Conservation (phyloP, 2,113 vertebrate genomes). For the Phylloscopus trochiloides region DNA sequence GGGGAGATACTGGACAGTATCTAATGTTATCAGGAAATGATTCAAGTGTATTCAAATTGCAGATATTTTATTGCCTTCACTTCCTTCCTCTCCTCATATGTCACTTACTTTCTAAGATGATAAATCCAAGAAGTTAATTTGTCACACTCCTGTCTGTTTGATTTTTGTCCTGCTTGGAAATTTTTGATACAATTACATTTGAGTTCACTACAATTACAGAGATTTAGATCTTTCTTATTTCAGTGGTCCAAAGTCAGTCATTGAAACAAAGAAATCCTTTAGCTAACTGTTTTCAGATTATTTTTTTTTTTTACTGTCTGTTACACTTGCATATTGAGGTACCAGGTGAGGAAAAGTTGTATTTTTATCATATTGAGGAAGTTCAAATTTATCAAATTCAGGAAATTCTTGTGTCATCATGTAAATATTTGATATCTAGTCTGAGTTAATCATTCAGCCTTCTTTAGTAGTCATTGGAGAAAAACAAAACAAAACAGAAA, state of each 20-base stretch:
- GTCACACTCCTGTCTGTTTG: neutral
- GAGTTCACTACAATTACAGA: neutral
- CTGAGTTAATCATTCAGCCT: neutral
- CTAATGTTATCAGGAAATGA: neutral
- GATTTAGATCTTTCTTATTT: neutral
- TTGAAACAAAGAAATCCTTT: neutral
- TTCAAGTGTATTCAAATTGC: conserved; percentile 33
- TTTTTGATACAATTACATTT: neutral
- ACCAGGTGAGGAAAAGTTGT: neutral
- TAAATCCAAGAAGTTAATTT: neutral
- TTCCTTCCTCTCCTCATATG: neutral
- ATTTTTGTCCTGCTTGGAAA: neutral
- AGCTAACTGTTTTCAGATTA: neutral
- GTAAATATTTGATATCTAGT: neutral
- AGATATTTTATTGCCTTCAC: neutral
- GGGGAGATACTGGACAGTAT: neutral
- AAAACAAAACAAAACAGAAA: neutral
- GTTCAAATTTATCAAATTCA: neutral
- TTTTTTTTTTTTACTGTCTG: neutral
- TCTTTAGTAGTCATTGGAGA: neutral
- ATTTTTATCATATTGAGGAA: neutral
- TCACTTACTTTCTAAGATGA: neutral
- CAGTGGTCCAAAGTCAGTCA: neutral
- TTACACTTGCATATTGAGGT: neutral
- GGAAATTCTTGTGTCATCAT: neutral